These are phyloP conservation scores for Zootoca vivipara DNA, from an alignment of 2,113 vertebrate genomes.

Conservation along the genomic window DNA sequence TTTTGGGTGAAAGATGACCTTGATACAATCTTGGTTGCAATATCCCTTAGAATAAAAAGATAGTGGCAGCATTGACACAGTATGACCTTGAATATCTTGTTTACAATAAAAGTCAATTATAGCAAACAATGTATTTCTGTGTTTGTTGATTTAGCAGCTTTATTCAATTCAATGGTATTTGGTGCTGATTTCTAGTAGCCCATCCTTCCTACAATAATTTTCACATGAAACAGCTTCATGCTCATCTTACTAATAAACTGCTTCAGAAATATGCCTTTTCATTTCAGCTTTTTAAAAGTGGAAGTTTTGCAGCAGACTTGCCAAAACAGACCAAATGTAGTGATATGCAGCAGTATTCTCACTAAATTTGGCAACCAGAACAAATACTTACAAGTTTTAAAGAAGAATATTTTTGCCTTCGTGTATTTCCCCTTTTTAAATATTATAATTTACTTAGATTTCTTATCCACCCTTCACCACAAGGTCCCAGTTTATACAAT, in stretches of 20 bases:
- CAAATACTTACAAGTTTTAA: constrained; percentile 23
- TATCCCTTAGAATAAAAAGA: constrained; percentile 61
- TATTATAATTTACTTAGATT: too few relatives aligned
- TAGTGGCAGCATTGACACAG: constrained; percentile 57
- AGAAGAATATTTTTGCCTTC: not conserved
- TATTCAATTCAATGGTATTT: constrained; percentile 35
- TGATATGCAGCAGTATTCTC: not conserved
- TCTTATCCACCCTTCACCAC: too few relatives aligned
- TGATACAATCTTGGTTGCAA: constrained; percentile 56
- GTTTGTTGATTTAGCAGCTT: constrained; percentile 38
- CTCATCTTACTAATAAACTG: not conserved
- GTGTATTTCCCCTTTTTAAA: constrained; percentile 2
- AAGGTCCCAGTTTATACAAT: too few relatives aligned
- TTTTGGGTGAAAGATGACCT: constrained; percentile 68
- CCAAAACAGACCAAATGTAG: not conserved
- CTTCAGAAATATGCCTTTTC: not conserved
- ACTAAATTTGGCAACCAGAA: not conserved
- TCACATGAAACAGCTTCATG: not conserved
- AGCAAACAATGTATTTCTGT: constrained; percentile 32
- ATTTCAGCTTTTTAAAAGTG: not conserved
- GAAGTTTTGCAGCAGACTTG: not conserved
- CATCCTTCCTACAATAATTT: constrained; percentile 13
- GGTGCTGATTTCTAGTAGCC: constrained; percentile 33
- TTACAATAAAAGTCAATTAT: constrained; percentile 35
- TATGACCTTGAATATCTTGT: constrained; percentile 52